Evolutionary conservation across 2,797 vertebrate genomes (phyloP), one percentile per base, ranked within the genome.

Genomic region (Hylomyscus alleni): DNA sequence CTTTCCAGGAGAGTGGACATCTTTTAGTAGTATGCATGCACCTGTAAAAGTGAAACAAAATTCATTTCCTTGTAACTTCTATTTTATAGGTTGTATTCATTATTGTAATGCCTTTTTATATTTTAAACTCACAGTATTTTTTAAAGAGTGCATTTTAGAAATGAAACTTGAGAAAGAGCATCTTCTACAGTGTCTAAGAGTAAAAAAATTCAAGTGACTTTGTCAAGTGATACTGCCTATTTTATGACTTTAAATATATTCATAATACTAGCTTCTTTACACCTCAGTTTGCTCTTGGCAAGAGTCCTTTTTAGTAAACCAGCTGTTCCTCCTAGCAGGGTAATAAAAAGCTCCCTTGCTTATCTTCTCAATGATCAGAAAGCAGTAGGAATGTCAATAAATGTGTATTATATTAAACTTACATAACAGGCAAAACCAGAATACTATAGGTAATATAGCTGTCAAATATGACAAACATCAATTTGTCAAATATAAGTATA

Each of bases 1-100:
- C 90, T 95, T 81, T 97, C 92, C 80, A 97, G 34, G 11, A 97
- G 83, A 69, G 82, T 84, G 31, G 86, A 87, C 97, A 97, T 97
- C 9, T 84, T 96, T 90, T 76, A 6, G 3, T 37, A 60, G 31
- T 95, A 2, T 82, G 62, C 31, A 72, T 88, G 73, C 93, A 91
- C 83, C 94, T 97, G 82, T 44, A 91, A 93, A 54, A 29, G 56
- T 69, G 17, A 87, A 92, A 81, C 77, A 52, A 58, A 75, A 10
- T 73, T 12, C 19, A 77, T 3, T 67, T 58, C 78, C 26, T 83
- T 44, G 50, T 0, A 37, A 8, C 4, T 80, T 82, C 75, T 26
- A 9, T 89, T 87, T 95, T 94, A 13, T 60, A 76, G 5, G 0
- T 82, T 12, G 2, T 96, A 88, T 50, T 22, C 29, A 56, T 86